These are phyloP conservation scores for Oryzias celebensis DNA, from an alignment of 2,113 vertebrate species.

Conservation along the genomic window DNA sequence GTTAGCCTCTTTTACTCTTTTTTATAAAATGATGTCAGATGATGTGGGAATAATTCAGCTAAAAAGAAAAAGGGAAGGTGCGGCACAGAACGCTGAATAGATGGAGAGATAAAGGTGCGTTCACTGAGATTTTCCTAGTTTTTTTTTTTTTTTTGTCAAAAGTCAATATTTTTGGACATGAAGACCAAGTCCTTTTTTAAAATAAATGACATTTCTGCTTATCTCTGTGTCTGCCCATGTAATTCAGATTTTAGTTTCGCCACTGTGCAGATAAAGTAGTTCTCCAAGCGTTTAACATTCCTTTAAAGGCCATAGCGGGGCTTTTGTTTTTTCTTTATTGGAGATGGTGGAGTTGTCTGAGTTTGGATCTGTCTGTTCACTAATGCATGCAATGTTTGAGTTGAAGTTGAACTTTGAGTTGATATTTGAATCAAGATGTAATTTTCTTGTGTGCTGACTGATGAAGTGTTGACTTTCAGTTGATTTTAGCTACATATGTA, in stretches of 20 bases:
- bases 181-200: slow-evolving; percentile 26
- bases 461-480: slow-evolving; percentile 57
- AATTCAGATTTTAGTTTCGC: slow-evolving; percentile 51
- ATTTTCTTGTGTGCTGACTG: slow-evolving; percentile 53
- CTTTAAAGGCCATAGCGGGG: slow-evolving; percentile 36
- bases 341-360: slow-evolving; percentile 38
- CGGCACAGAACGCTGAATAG: slow-evolving; percentile 20
- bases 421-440: slow-evolving; percentile 38
- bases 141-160: slow-evolving; percentile 47
- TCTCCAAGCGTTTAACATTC: slow-evolving; percentile 5
- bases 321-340: slow-evolving; percentile 37
- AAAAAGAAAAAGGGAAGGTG: slow-evolving; percentile 22
- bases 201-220: slow-evolving; percentile 36
- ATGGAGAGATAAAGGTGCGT: slow-evolving; percentile 29
- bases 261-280: slow-evolving; percentile 30
- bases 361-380: slow-evolving; percentile 12
- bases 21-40: slow-evolving; percentile 28
- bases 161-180: slow-evolving; percentile 25
- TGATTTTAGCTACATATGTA: slow-evolving; percentile 44
- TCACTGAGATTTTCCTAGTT: slow-evolving; percentile 28
- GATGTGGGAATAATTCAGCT: slow-evolving; percentile 29
- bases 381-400: slow-evolving; percentile 34
- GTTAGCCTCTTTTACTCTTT: background rate
- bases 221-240: slow-evolving; percentile 40
- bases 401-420: slow-evolving; percentile 15